Conservation (phyloP, 2,113 vertebrate genomes). For the Pelecanus crispus region DNA sequence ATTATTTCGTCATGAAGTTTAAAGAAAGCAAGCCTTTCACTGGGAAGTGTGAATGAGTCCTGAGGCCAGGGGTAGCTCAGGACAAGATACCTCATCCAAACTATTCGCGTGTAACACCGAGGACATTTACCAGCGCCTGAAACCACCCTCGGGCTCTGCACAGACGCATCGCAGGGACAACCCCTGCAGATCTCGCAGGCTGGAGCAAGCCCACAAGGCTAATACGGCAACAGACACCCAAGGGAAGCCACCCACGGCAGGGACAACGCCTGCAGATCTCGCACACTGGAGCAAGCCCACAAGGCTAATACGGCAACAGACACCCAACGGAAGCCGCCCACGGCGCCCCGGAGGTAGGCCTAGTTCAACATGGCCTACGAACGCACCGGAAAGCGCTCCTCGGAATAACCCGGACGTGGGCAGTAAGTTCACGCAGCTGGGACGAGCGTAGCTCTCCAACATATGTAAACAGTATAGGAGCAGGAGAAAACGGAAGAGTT, state of each 20-base stretch:
- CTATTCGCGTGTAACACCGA: neutral
- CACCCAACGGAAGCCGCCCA: neutral
- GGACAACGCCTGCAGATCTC: neutral
- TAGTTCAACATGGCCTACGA: neutral
- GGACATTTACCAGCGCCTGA: neutral
- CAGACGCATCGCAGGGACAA: neutral
- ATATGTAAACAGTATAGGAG: fast-evolving
- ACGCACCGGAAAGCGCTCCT: no score
- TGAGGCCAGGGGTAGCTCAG: neutral
- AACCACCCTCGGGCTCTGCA: neutral
- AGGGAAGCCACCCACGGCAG: neutral
- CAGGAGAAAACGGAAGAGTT: neutral
- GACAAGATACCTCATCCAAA: neutral
- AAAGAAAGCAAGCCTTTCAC: neutral
- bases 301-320: no score
- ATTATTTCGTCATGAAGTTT: neutral
- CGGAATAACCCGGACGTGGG: fast-evolving
- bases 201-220: neutral
- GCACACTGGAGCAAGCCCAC: neutral
- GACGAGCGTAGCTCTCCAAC: fast-evolving
- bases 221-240: no score
- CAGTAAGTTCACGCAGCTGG: fast-evolving
- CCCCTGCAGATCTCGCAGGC: fast-evolving
- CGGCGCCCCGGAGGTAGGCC: no score
- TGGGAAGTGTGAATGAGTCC: neutral